A percentile compares a stretch with the other conserved stretches of the same genome.
Conservation (phyloP, 2,113 vertebrate genomes). For the Leuciscus idus region DNA sequence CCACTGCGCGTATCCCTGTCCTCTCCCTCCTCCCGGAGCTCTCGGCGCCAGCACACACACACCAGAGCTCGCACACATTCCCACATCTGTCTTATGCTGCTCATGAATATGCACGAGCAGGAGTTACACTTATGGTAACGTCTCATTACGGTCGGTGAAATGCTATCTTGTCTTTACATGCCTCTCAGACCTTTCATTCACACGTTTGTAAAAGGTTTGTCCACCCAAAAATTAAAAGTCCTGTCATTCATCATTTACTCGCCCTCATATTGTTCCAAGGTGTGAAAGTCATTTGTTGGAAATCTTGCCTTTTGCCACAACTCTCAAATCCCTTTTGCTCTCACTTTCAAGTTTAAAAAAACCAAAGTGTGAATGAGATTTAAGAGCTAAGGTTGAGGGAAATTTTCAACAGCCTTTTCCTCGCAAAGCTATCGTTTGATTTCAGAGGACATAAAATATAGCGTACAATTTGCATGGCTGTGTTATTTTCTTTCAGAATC, state of each 20-base stretch:
- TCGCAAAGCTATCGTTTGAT: neutral
- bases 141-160: conserved; percentile 41
- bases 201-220: conserved; percentile 27
- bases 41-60: conserved; percentile 36
- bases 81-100: conserved; percentile 47
- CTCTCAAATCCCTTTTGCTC: neutral
- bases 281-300: neutral
- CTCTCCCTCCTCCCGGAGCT: too few species aligned
- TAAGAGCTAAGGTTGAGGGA: neutral
- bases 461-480: neutral
- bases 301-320: neutral
- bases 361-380: neutral
- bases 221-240: neutral
- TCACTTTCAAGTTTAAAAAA: neutral
- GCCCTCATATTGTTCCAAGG: neutral
- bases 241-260: conserved; percentile 4
- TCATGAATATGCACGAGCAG: conserved; percentile 59
- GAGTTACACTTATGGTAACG: conserved; percentile 42
- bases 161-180: conserved; percentile 48
- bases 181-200: conserved; percentile 30
- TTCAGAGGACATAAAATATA: neutral
- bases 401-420: neutral
- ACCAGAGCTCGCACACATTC: neutral
- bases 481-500: neutral
- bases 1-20: neutral